A percentile compares a stretch with the other conserved stretches of the same genome.
These are phyloP conservation scores for Cyaniris semiargus DNA, from an alignment of 2,888 invertebrate species.

Conservation along the genomic window DNA sequence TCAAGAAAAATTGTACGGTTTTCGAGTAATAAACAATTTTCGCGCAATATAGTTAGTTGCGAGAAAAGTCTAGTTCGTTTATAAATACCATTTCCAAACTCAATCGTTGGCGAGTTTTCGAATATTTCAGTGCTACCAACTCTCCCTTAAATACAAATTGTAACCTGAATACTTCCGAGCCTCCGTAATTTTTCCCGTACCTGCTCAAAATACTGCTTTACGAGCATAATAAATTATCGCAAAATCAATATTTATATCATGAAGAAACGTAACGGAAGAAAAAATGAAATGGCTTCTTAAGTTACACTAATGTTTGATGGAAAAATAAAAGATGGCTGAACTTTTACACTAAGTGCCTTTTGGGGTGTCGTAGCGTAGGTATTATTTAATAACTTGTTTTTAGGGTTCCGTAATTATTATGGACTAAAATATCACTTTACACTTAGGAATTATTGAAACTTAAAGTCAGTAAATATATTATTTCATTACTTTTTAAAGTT, in stretches of 20 bases:
- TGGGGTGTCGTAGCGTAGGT: not conserved
- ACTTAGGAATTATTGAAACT: no score
- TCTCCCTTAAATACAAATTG: not conserved
- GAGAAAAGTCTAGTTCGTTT: no score
- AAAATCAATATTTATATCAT: conserved; percentile 9
- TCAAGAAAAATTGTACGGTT: no score
- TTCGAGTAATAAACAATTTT: no score
- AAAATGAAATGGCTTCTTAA: conserved; percentile 5
- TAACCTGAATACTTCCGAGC: not conserved
- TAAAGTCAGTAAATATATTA: no score
- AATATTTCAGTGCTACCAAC: not conserved
- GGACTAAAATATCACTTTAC: no score
- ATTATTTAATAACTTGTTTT: not conserved
- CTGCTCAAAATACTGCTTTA: not conserved
- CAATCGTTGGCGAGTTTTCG: no score
- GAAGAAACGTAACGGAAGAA: not conserved
- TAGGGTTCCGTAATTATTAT: no score
- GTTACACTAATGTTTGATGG: not conserved
- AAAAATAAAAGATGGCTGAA: not conserved
- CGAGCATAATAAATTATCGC: conserved; percentile 3
- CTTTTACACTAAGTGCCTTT: not conserved
- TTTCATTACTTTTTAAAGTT: no score
- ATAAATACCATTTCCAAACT: no score
- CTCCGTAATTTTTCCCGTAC: conserved; percentile 17
- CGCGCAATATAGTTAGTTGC: no score